These are phyloP conservation scores for Amblyraja radiata DNA, from an alignment of 2,797 vertebrate species.

Conservation along the genomic window DNA sequence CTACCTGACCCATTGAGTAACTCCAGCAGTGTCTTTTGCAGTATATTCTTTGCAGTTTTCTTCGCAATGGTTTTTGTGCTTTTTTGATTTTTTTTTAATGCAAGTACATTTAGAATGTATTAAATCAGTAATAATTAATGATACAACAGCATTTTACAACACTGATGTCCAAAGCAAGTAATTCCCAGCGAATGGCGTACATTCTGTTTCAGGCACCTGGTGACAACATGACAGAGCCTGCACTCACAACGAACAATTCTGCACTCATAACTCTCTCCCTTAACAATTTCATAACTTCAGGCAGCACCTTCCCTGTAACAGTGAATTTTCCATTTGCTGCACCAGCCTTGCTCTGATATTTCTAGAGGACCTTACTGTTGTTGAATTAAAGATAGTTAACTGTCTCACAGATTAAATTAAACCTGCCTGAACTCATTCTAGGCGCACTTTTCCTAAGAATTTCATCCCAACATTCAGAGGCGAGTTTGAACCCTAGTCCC, in stretches of 20 bases:
- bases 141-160: background rate
- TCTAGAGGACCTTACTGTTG: background rate
- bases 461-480: background rate
- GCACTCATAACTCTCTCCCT: background rate
- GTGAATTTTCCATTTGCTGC: background rate
- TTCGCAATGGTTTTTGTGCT: background rate
- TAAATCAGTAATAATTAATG: background rate
- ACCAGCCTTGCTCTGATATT: background rate
- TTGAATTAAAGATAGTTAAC: background rate
- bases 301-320: background rate
- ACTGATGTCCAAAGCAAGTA: background rate
- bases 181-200: background rate
- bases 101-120: background rate
- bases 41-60: background rate
- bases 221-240: background rate
- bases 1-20: no score
- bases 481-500: background rate
- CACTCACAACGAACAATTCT: background rate
- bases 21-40: background rate
- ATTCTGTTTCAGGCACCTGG: background rate
- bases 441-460: background rate
- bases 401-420: background rate
- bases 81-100: background rate
- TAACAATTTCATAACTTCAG: background rate
- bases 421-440: background rate